Evolutionary conservation across 1,140 invertebrate species (phyloP).

Genomic region (Augochlora pura): DNA sequence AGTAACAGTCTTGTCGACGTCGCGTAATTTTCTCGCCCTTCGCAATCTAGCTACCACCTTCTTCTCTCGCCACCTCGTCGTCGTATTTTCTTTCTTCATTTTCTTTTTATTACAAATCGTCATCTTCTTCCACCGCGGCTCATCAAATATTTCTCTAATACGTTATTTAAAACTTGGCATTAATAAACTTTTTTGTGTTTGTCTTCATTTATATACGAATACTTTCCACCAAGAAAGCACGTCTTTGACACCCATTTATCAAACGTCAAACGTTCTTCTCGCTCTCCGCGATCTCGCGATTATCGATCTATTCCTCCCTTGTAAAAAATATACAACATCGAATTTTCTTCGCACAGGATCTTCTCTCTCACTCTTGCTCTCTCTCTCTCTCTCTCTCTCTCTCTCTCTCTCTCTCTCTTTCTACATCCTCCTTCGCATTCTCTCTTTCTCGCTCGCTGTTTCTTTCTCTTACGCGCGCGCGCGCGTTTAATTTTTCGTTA

Average conservation of each 20-base stretch:
- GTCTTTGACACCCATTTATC: conserved; percentile 39
- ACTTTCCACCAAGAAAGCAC: conserved; percentile 57
- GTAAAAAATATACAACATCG: conserved; percentile 62
- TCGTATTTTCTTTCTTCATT: background rate
- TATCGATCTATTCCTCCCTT: conserved; percentile 36
- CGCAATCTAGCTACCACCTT: too few species aligned
- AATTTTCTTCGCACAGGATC: conserved; percentile 18
- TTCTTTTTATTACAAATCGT: conserved; percentile 13
- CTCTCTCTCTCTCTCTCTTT: too few species aligned
- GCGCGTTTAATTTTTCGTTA: too few species aligned
- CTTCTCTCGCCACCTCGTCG: too few species aligned
- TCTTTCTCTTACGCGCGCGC: too few species aligned
- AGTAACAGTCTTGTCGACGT: conserved; percentile 41
- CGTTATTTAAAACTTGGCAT: conserved; percentile 46
- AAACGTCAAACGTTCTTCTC: conserved; percentile 33
- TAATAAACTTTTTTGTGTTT: conserved; percentile 33
- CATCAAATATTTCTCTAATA: conserved; percentile 39
- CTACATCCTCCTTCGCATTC: background rate
- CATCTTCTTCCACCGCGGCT: background rate
- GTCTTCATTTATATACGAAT: conserved; percentile 29
- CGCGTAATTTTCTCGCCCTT: too few species aligned
- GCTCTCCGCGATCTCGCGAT: conserved; percentile 9
- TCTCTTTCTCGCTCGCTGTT: background rate
- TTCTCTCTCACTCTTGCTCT: conserved; percentile 8
- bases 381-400: background rate